These are phyloP conservation scores for Tangara arthus DNA, from an alignment of 2,797 vertebrate genomes.

Conservation along the genomic window DNA sequence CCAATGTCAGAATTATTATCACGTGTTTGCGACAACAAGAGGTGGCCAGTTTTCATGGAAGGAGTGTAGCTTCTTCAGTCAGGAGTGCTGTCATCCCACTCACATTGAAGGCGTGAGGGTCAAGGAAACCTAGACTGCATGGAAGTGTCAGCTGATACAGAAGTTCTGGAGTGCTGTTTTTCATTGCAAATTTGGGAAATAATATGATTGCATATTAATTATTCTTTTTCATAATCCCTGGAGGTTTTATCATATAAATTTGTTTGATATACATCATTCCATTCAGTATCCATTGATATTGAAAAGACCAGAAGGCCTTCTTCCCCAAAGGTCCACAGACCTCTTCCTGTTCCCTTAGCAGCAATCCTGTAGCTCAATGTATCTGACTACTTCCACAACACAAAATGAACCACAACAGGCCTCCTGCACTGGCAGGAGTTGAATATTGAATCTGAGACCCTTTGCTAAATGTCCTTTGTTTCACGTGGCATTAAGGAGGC, in stretches of 20 bases:
- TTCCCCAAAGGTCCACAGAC: neutral
- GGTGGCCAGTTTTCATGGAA: neutral
- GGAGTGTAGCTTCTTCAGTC: fast-evolving
- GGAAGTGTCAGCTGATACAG: neutral
- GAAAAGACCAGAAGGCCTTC: neutral
- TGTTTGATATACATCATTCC: neutral
- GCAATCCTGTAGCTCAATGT: neutral
- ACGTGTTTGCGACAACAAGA: neutral
- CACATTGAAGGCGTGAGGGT: fast-evolving
- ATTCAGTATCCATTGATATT: neutral
- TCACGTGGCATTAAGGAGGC: neutral
- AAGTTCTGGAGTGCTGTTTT: neutral
- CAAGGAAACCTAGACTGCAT: neutral
- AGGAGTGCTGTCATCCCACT: fast-evolving
- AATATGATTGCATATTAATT: neutral
- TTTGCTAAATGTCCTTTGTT: neutral
- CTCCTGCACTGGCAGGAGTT: neutral
- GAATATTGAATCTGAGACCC: neutral
- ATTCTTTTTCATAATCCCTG: neutral
- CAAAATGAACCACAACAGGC: neutral
- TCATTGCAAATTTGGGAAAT: neutral
- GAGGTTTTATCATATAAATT: neutral
- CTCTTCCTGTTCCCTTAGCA: neutral
- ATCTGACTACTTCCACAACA: neutral
- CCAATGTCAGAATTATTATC: neutral